phyloP scores from a whole-genome alignment of 30 jellyfish, hydroid and myxozoan species.

The Catostylus mosaicus region DNA sequence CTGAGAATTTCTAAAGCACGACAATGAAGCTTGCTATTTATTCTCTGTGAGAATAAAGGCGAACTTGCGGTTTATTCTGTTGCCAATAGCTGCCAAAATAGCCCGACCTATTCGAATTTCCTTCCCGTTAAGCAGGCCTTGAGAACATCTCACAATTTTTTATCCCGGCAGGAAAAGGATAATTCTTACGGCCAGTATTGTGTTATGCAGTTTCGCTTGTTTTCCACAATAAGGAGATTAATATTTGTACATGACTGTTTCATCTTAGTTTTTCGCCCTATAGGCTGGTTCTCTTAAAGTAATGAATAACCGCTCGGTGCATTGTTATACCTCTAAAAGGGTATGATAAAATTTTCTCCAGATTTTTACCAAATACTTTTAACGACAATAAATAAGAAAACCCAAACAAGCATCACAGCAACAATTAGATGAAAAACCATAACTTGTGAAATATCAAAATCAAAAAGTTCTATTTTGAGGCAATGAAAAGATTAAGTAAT shows the following conservation, averaged over 20 bases:
- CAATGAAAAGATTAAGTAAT: no score
- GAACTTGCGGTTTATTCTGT: constrained; percentile 62
- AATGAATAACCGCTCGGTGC: no score
- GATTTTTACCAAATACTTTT: no score
- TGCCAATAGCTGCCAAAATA: constrained; percentile 67
- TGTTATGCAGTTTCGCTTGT: constrained; percentile 21
- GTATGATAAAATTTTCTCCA: no score
- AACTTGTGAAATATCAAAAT: no score
- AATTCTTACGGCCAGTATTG: constrained; percentile 59
- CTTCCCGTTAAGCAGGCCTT: constrained; percentile 68
- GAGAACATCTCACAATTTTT: constrained; percentile 36
- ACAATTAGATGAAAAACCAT: no score
- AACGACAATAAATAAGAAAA: no score
- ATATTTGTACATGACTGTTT: constrained; percentile 18
- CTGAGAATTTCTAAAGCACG: constrained; percentile 53
- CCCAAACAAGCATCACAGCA: no score
- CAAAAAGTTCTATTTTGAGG: no score
- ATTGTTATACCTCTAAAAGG: no score
- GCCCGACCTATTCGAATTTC: constrained; percentile 61
- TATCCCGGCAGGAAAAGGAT: constrained; percentile 74
- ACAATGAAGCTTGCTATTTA: constrained; percentile 46
- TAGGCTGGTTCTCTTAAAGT: no score
- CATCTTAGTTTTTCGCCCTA: no score
- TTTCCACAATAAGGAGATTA: constrained; percentile 25
- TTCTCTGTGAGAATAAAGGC: constrained; percentile 62